phyloP scores from a whole-genome alignment of 2,888 invertebrate genomes.

The Dromius quadrimaculatus region DNA sequence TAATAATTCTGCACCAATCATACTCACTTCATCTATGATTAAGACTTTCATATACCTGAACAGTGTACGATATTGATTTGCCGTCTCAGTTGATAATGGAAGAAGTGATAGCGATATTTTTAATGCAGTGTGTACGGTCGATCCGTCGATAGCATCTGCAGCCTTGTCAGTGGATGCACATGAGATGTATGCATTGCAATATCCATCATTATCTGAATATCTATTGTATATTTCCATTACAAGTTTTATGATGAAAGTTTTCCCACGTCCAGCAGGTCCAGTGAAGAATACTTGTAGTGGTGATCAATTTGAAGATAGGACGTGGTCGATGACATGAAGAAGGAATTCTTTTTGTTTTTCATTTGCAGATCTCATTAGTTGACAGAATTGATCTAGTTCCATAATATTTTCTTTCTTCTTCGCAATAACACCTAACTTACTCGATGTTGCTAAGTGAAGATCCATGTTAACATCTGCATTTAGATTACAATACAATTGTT shows the following conservation, averaged over 20 bases:
- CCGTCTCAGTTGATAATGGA: no score
- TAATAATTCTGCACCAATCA: no score
- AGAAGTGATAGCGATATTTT: no score
- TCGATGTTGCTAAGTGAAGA: no score
- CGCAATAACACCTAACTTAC: no score
- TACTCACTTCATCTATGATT: no score
- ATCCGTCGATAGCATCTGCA: conserved; percentile 62
- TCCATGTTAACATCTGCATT: conserved; percentile 52
- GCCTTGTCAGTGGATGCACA: conserved; percentile 64
- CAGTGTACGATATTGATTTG: no score
- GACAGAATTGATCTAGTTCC: conserved; percentile 55
- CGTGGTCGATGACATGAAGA: conserved; percentile 50
- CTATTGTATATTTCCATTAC: conserved; percentile 65
- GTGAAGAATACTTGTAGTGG: conserved; percentile 56
- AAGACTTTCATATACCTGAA: no score
- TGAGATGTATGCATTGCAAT: conserved; percentile 62
- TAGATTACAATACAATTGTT: not conserved
- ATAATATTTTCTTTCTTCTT: conserved; percentile 57
- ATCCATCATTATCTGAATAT: conserved; percentile 60
- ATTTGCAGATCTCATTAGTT: conserved; percentile 56
- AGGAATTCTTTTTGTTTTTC: conserved; percentile 55
- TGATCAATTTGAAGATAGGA: conserved; percentile 47
- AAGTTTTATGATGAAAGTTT: conserved; percentile 62
- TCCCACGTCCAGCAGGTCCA: conserved; percentile 59
- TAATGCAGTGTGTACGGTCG: conserved; percentile 63